Percentiles rank a stretch among this genome's conserved stretches.
These are phyloP conservation scores for Penaeus vannamei DNA, from an alignment of 1,140 invertebrate species.

Conservation along the genomic window DNA sequence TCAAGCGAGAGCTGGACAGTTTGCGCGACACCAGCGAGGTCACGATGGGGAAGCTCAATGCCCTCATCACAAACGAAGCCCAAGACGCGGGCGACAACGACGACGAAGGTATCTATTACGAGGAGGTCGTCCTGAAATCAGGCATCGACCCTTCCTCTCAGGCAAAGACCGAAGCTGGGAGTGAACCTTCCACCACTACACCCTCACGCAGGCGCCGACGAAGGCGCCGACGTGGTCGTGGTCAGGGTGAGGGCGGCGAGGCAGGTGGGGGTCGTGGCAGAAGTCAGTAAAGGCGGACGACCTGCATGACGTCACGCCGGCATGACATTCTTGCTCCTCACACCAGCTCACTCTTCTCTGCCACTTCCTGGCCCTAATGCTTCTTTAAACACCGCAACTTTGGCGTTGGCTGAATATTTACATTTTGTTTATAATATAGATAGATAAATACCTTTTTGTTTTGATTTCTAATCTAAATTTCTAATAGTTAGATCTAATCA, in stretches of 20 bases:
- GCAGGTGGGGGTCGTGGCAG: slow-evolving; percentile 16
- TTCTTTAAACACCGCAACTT: background rate
- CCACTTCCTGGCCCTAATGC: background rate
- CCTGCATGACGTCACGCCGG: slow-evolving; percentile 10
- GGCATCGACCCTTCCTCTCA: background rate
- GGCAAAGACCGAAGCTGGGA: slow-evolving; percentile 5
- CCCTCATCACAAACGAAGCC: slow-evolving; percentile 35
- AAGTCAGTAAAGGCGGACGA: background rate
- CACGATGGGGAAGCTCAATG: slow-evolving; percentile 36
- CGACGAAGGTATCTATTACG: slow-evolving; percentile 38
- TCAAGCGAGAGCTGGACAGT: slow-evolving; percentile 53
- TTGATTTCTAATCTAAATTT: background rate
- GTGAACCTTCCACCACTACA: background rate
- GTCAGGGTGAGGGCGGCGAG: background rate
- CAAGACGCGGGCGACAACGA: background rate
- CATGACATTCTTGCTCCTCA: background rate
- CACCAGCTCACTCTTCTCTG: background rate
- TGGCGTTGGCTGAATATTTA: background rate
- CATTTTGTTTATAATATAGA: background rate
- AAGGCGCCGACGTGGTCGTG: background rate
- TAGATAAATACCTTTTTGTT: slow-evolving; percentile 3
- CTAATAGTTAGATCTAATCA: too few relatives aligned
- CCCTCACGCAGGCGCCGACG: slow-evolving; percentile 11
- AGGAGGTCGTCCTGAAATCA: slow-evolving; percentile 10
- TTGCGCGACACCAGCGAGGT: slow-evolving; percentile 29